Conservation (phyloP, 2,888 invertebrate species). For the Eupeodes luniger region DNA sequence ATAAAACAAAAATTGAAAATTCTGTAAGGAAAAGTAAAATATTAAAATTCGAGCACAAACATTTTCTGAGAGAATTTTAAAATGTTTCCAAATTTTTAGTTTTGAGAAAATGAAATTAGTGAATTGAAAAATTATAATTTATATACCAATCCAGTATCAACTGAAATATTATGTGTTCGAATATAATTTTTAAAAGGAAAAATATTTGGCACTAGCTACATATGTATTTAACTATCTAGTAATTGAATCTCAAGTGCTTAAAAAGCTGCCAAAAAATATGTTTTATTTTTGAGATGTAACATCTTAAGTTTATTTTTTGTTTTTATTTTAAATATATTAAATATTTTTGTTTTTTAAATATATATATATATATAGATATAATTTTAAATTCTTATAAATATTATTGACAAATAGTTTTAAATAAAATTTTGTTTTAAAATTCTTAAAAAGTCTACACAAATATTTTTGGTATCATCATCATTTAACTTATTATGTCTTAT, state of each 20-base stretch:
- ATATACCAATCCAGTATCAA: conserved; percentile 1
- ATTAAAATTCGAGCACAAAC: background rate
- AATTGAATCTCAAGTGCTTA: conserved; percentile 68
- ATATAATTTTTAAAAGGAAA: background rate
- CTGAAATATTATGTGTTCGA: background rate
- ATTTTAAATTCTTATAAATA: conserved; percentile 31
- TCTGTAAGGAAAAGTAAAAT: background rate
- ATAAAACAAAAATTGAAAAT: background rate
- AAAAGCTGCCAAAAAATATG: conserved; percentile 70
- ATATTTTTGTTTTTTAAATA: conserved; percentile 2
- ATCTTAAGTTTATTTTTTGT: conserved; percentile 25
- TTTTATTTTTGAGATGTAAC: conserved; percentile 40
- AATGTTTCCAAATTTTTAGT: no score
- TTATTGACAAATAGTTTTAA: conserved; percentile 63
- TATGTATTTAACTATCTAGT: conserved; percentile 61
- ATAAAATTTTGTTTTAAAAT: conserved; percentile 34
- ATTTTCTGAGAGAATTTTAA: background rate
- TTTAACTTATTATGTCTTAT: conserved; percentile 61
- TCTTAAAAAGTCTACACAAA: conserved; percentile 65
- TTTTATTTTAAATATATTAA: conserved; percentile 34
- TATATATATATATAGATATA: background rate
- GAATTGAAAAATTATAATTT: no score
- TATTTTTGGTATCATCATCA: conserved; percentile 71
- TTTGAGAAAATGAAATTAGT: no score
- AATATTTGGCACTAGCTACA: conserved; percentile 74